Percentiles rank a stretch among this genome's conserved stretches.
These are phyloP conservation scores for Agrypnus murinus DNA, from an alignment of 2,888 invertebrate species.

Conservation along the genomic window DNA sequence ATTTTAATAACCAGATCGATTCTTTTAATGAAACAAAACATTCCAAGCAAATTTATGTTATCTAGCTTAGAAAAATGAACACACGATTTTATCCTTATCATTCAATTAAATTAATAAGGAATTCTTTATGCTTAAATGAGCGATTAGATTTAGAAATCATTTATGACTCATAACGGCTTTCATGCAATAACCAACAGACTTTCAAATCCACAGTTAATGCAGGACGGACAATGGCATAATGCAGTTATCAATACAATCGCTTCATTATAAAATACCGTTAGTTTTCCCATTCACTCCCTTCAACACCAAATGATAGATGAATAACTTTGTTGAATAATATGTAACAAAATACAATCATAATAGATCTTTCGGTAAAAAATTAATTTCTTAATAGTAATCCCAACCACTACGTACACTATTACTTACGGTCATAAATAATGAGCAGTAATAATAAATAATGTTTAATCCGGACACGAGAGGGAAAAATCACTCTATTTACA, in stretches of 20 bases:
- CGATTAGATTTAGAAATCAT: constrained; percentile 30
- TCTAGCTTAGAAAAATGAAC: too few species aligned
- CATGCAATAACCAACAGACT: background rate
- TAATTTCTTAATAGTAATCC: background rate
- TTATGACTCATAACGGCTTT: constrained; percentile 19
- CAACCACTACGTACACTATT: background rate
- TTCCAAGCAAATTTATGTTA: too few species aligned
- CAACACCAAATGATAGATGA: background rate
- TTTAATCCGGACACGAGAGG: background rate
- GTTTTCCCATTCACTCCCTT: background rate
- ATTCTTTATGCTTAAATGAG: constrained; percentile 18
- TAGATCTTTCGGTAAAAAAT: background rate
- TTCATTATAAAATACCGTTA: constrained; percentile 1
- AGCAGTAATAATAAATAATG: too few species aligned
- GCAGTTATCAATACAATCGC: constrained; percentile 10
- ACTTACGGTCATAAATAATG: background rate
- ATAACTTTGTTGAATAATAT: background rate
- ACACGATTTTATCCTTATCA: background rate
- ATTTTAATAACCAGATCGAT: too few species aligned
- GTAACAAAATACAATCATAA: background rate
- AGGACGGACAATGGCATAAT: constrained; percentile 11
- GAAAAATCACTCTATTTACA: background rate
- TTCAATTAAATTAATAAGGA: constrained; percentile 22
- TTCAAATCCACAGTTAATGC: constrained; percentile 10
- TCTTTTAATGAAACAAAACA: too few species aligned